phyloP scores from a whole-genome alignment of 2,888 invertebrate genomes.

The Cheilosia variabilis region DNA sequence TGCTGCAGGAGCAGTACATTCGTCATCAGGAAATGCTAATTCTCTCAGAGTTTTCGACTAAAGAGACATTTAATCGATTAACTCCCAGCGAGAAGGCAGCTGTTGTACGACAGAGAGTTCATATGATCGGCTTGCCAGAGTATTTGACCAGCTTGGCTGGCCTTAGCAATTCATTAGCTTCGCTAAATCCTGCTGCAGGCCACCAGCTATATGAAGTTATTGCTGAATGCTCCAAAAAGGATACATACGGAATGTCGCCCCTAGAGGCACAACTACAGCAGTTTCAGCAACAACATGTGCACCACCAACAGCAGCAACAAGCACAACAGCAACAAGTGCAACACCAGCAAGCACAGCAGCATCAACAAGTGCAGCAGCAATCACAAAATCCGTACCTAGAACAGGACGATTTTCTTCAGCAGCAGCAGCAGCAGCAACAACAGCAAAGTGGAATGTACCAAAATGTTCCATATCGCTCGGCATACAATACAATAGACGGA shows the following conservation, averaged over 20 bases:
- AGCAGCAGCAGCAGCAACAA: constrained; percentile 51
- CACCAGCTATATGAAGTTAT: constrained; percentile 80
- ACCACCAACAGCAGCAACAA: constrained; percentile 56
- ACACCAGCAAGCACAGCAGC: constrained; percentile 64
- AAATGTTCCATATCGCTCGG: constrained; percentile 53
- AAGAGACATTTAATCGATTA: constrained; percentile 80
- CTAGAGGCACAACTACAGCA: constrained; percentile 71
- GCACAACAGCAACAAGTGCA: constrained; percentile 57
- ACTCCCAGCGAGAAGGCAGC: constrained; percentile 80
- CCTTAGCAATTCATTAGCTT: constrained; percentile 79
- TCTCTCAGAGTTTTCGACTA: constrained; percentile 79
- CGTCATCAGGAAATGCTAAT: constrained; percentile 81
- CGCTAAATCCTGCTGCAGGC: constrained; percentile 80
- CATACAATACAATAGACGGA: constrained; percentile 44
- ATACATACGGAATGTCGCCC: constrained; percentile 62
- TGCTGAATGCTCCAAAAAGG: constrained; percentile 79
- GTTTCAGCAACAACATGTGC: constrained; percentile 60
- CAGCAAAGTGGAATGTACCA: constrained; percentile 54
- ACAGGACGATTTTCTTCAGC: constrained; percentile 43
- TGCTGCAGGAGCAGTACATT: constrained; percentile 81
- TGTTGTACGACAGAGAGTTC: constrained; percentile 81
- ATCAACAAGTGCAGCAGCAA: constrained; percentile 50
- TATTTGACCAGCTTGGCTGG: constrained; percentile 80
- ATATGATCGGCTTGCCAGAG: constrained; percentile 80
- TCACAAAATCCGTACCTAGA: constrained; percentile 48